Evolutionary conservation across 2,888 invertebrate species (phyloP).

Genomic region (Neoitamus cyanurus): DNA sequence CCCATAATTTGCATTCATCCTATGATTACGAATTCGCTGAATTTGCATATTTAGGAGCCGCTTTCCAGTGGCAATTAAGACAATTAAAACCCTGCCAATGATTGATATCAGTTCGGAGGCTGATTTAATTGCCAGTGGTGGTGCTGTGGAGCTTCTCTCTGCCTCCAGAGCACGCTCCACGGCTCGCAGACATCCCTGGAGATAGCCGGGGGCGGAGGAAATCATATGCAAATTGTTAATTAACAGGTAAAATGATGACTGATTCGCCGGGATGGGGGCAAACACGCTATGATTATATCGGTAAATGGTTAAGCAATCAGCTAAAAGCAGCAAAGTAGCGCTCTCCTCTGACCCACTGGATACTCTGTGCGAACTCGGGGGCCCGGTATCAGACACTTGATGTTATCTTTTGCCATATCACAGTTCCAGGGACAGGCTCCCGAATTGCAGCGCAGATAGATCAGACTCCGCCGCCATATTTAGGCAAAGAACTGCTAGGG

Average conservation of each 20-base stretch:
- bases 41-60: slow-evolving; percentile 34
- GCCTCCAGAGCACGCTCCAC: neutral
- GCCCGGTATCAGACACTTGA: slow-evolving; percentile 2
- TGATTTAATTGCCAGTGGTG: slow-evolving; percentile 38
- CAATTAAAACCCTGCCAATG: slow-evolving; percentile 42
- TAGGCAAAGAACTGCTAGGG: slow-evolving; percentile 45
- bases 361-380: neutral
- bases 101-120: slow-evolving; percentile 40
- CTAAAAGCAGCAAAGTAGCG: slow-evolving; percentile 4
- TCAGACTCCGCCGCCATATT: slow-evolving; percentile 49
- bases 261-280: neutral
- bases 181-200: neutral
- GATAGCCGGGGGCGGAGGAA: neutral
- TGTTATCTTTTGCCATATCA: slow-evolving; percentile 47
- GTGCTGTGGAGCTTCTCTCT: neutral
- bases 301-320: slow-evolving; percentile 33
- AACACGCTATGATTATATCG: slow-evolving; percentile 21
- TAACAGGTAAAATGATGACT: slow-evolving; percentile 42
- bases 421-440: slow-evolving; percentile 47
- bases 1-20: slow-evolving; percentile 40
- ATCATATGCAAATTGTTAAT: slow-evolving; percentile 42
- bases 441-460: slow-evolving; percentile 50
- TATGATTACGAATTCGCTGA: slow-evolving; percentile 37
- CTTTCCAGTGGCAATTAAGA: slow-evolving; percentile 40
- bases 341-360: neutral